These are phyloP conservation scores for Sterrhoptilus dennistouni DNA, from an alignment of 2,113 vertebrate genomes.

Conservation along the genomic window DNA sequence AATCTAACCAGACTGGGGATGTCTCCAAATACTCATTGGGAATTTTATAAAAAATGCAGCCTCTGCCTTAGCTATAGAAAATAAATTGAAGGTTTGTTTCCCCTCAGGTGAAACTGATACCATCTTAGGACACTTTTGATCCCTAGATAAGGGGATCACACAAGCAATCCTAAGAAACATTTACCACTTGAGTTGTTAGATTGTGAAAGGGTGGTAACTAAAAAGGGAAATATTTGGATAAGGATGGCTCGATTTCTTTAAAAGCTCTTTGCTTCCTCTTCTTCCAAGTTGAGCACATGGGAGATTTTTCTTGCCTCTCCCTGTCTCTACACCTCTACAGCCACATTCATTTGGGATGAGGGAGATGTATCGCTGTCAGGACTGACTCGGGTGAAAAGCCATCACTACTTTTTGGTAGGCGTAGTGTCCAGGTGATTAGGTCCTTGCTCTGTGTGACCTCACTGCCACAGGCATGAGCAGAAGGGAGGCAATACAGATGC, in stretches of 20 bases:
- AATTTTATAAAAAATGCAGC: not conserved
- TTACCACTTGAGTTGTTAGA: not conserved
- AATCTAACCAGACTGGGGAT: not conserved
- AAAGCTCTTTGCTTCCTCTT: not conserved
- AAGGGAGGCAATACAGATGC: not conserved
- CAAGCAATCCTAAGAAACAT: not conserved
- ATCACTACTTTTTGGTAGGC: not conserved
- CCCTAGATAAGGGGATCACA: not conserved
- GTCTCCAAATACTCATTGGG: not conserved
- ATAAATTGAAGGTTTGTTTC: not conserved
- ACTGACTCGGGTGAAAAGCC: not conserved
- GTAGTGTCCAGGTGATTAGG: not conserved
- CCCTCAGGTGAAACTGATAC: not conserved
- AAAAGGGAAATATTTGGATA: not conserved
- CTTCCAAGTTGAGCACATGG: not conserved
- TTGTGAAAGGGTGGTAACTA: not conserved
- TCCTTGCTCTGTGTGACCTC: not conserved
- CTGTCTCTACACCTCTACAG: not conserved
- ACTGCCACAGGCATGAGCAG: accelerated
- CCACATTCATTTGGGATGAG: not conserved
- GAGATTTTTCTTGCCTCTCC: not conserved
- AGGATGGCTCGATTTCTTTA: not conserved
- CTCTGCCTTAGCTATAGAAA: not conserved
- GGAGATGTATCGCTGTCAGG: not conserved
- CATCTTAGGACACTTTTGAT: not conserved